Base-by-base conservation (phyloP, 2,888 invertebrate genomes). In the Eupeodes luniger region DNA sequence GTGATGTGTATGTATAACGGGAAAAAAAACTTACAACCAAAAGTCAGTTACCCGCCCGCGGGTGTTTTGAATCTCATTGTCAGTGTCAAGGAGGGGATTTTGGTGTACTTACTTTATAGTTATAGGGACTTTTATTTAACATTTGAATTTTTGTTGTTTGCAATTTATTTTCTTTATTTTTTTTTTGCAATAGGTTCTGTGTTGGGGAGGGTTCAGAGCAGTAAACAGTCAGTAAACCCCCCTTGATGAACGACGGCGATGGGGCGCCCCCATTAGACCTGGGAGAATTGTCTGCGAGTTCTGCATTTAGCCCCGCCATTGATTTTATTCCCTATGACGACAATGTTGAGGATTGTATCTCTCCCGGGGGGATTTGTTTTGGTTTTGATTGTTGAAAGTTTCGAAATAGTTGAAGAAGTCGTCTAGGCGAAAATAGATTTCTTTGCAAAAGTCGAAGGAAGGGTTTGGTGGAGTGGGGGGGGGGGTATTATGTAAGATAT, bases 1-100 rank as follows among this genome's bases (percentile, higher is more conserved):
- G 47, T 81, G 74, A 67, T 77, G 74, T 78, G 49, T 87, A 75
- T 59, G 34, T 66, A 49, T 27, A 3, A 27, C 64, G 57, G 81
- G 27, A 77, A 27, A 27, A 27, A 27, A 27, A 72, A 72, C 59
- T 76, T 84, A 80, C 80, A 72, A 81, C 67, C 75, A 81, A 61
- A 72, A 88, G 88, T 81, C 85, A 88, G 74, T 85, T 79, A 82
- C 85, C 77, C 84, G 72, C 84, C 72, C 51, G 75, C 57, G 84
- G 84, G 76, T 87, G 84, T 72, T 87, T 64, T 87, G 80, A 84
- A 80, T 87, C 87, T 76, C 88, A 88, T 88, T 88, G 81, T 81
- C 88, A 88, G 88, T 88, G 88, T 88, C 88, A 85, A 78, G 88
- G 88, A 85, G 76, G 87, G 77, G 74, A 67, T 72, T 72, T 72